phyloP scores from a whole-genome alignment of 2,888 invertebrate genomes.

The Eremobia ochroleuca region DNA sequence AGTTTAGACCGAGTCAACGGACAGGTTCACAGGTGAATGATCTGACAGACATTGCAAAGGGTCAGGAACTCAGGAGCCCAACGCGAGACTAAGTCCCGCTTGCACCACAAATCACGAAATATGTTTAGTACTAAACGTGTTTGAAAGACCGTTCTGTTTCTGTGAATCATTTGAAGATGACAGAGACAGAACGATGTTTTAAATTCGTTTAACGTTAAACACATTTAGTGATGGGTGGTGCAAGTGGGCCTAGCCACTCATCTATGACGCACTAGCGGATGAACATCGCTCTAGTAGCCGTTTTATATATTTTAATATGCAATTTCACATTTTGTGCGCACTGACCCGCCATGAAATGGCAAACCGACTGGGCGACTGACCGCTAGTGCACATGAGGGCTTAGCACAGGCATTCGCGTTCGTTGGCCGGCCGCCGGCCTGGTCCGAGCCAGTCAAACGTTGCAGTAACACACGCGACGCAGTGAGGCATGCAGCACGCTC shows the following conservation, averaged over 20 bases:
- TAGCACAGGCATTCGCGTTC: neutral
- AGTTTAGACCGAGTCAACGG: neutral
- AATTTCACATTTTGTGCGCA: neutral
- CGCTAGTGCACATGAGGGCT: neutral
- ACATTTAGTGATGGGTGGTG: neutral
- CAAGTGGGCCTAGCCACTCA: neutral
- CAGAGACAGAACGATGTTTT: neutral
- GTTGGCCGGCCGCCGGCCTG: neutral
- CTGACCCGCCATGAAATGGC: neutral
- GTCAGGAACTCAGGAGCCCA: neutral
- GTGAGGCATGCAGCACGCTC: slow-evolving; percentile 31
- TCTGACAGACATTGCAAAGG: neutral
- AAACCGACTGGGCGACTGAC: neutral
- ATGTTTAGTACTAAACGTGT: neutral
- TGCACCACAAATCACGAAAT: neutral
- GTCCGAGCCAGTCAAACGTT: neutral
- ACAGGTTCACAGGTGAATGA: neutral
- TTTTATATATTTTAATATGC: neutral
- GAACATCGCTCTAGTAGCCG: neutral
- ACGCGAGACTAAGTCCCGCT: neutral
- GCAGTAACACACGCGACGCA: neutral
- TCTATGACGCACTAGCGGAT: too few species aligned
- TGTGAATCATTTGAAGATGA: neutral
- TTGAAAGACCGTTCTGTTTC: neutral
- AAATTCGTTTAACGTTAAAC: neutral